Evolutionary conservation across 2,113 vertebrate species (phyloP), one percentile per base, ranked within the genome.

Genomic region (Hippocampus guttulatus): DNA sequence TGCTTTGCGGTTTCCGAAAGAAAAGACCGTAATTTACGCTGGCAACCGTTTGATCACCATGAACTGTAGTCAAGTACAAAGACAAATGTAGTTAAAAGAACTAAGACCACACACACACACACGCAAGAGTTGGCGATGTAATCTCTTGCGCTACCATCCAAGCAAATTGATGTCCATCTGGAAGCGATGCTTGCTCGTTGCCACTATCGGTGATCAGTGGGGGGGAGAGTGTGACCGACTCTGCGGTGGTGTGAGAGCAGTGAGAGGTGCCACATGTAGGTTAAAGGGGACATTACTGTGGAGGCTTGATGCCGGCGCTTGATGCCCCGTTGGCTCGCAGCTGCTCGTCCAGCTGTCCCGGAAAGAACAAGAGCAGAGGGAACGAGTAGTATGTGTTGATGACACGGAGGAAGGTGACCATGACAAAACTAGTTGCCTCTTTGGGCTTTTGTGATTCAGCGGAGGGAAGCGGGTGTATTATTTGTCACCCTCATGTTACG

Each of bases 291-390:
- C 84, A 38, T 75, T 45, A 49, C 71, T 78, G 66, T 33, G 77
- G 74, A 64, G 83, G 64, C 68, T 70, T 57, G 66, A 65, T 70
- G 80, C 71, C 33, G 75, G 78, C 67, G 78, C 81, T 81, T 80
- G 72, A 82, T 79, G 77, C 79, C 79, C 81, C 23, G 80, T 77
- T 71, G 38, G 60, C 78, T 71, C 73, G 82, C 88, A 90, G 89
- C 87, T 90, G 90, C 82, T 88, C 66, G 71, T 69, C 73, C 86
- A 88, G 85, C 87, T 88, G 88, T 85, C 88, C 74, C 47, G 41
- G 77, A 70, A 72, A 67, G 65, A 71, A 66, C 62, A n/a, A 72
- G 52, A 27, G 71, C 41, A 18, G 43, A 55, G 68, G 61, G 27
- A 47, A n/a, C 64, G n/a, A 38, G 9, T 30, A 16, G 54, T 20